Conservation (phyloP, 2,888 invertebrate genomes). For the Chrysomela aeneicollis region DNA sequence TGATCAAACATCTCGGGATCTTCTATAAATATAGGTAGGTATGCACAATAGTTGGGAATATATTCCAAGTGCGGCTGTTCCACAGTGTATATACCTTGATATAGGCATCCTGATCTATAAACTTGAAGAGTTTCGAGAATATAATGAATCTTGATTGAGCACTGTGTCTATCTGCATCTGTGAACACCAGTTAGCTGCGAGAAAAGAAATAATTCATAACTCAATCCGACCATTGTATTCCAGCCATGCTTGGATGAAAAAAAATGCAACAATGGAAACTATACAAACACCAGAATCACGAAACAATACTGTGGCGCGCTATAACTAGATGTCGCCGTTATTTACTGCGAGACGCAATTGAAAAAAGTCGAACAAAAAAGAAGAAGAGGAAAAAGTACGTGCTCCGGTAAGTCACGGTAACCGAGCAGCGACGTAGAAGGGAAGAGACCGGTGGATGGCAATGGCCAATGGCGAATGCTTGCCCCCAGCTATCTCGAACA, state of each 20-base stretch:
- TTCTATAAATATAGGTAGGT: too few species aligned
- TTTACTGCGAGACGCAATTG: conserved; percentile 28
- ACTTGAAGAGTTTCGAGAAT: too few species aligned
- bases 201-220: conserved; percentile 18
- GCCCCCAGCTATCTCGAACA: conserved; percentile 36
- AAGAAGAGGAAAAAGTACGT: conserved; percentile 33
- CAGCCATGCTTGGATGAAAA: conserved; percentile 18
- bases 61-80: too few species aligned
- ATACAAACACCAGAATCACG: conserved; percentile 31
- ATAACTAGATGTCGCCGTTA: conserved; percentile 15
- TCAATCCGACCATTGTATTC: conserved; percentile 27
- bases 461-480: conserved; percentile 30
- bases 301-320: conserved; percentile 20
- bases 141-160: not conserved
- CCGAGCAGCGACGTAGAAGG: conserved; percentile 17
- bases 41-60: too few species aligned
- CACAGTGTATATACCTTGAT: too few species aligned
- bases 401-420: conserved; percentile 49
- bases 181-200: conserved; percentile 1
- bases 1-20: too few species aligned
- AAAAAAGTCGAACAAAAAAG: conserved; percentile 21
- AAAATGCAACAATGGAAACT: conserved; percentile 21
- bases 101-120: too few species aligned
- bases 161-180: not conserved
- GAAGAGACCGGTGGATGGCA: conserved; percentile 24